Evolutionary conservation across 37 sponge, comb jelly and placozoan species (phyloP), one percentile per base, ranked within the genome.

Genomic region (Theonella swinhoei): DNA sequence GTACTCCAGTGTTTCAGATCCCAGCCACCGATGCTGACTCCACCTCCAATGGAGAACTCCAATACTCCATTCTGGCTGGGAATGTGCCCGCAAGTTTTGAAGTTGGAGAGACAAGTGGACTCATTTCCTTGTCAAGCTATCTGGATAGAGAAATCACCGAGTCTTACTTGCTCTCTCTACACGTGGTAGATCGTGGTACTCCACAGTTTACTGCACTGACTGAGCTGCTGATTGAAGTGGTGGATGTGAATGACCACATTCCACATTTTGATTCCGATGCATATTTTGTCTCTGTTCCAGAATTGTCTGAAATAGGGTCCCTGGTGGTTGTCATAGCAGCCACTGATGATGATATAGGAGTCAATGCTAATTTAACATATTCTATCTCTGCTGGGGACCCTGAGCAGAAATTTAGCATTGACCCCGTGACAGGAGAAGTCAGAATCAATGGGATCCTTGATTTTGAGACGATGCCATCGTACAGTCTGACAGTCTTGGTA

Each of bases 171-270:
- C 78, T 96, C 3, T 33, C 29, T 20, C 17, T 96, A 0, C 70
- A 59, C 34, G 93, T 84, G 26, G 87, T 83, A 23, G 96, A 96
- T 68, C 77, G 42, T 47, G 96, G 90, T 0, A 73, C 61, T 0
- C 88, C 86, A 34, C 86, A 76, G 54, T 88, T 85, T 70, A 88
- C 95, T 37, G 95, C 92, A 28, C 30, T 60, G 4, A 79, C 95
- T 11, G 35, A 43, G 33, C 61, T 91, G 2, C 47, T 59, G 11
- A 36, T 95, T 30, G 41, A 42, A 14, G 75, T 95, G 17, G 25
- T 25, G 0, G 95, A 95, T 78, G 83, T 80, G 20, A 95, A 91
- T 82, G 92, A 95, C 62, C 70, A 91, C 69, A 17, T 58, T 42
- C 95, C 95, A 2, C 17, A 39, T 67, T 95, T 95, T 42, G 23